phyloP scores from a whole-genome alignment of 2,797 vertebrate species.

The Thaleichthys pacificus region DNA sequence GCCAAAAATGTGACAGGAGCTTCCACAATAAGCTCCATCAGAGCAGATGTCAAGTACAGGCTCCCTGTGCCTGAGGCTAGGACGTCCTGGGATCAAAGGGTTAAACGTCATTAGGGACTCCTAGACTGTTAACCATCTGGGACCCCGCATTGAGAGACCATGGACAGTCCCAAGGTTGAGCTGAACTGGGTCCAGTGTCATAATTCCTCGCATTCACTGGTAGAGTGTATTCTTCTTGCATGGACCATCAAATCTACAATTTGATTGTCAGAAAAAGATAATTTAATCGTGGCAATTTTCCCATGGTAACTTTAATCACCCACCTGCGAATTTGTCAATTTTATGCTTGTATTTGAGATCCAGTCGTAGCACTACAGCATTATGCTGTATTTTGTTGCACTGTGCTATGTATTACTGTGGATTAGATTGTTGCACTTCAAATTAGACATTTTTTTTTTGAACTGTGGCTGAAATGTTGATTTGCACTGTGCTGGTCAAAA shows the following conservation, averaged over 20 bases:
- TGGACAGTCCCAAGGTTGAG: neutral
- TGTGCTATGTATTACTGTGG: no score
- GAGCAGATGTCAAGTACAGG: conserved; percentile 12
- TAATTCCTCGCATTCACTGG: conserved; percentile 7
- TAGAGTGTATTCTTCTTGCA: neutral
- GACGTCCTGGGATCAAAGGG: neutral
- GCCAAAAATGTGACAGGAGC: conserved; percentile 9
- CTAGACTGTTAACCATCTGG: conserved; percentile 9
- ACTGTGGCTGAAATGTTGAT: no score
- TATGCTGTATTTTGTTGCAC: no score
- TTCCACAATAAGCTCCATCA: conserved; percentile 8
- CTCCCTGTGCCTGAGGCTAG: conserved; percentile 4
- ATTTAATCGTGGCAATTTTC: no score
- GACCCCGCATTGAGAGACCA: conserved; percentile 7
- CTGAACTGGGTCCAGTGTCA: neutral
- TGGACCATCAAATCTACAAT: neutral
- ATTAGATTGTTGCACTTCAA: no score
- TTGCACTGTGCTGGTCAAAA: no score
- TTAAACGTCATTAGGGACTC: conserved; percentile 8
- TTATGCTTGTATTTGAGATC: no score
- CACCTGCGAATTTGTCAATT: no score
- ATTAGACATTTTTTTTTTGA: no score
- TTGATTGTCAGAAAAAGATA: no score
- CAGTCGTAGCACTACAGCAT: no score
- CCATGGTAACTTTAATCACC: no score